phyloP scores from a whole-genome alignment of 1,140 invertebrate species.

The Platyura marginata region DNA sequence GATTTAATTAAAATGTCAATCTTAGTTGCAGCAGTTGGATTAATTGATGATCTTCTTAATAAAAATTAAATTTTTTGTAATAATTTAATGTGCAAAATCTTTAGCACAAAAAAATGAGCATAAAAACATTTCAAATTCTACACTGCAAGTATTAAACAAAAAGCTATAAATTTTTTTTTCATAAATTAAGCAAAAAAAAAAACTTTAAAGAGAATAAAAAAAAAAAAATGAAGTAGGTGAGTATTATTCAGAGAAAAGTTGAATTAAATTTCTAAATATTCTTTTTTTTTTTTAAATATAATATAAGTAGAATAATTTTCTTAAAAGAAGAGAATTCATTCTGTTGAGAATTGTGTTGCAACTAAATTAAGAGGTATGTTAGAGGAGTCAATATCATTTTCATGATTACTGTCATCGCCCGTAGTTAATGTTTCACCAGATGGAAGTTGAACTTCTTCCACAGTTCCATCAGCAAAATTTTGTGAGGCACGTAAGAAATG shows the following conservation, averaged over 20 bases:
- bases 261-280: not conserved
- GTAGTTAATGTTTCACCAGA: not conserved
- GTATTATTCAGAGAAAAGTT: not conserved
- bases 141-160: no score
- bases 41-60: no score
- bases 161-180: no score
- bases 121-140: no score
- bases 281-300: not conserved
- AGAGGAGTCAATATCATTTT: slow-evolving; percentile 4
- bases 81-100: no score
- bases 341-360: slow-evolving; percentile 1
- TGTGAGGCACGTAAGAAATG: slow-evolving; percentile 6
- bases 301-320: not conserved
- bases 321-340: not conserved
- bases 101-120: no score
- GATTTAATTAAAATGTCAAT: no score
- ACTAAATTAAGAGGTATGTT: slow-evolving; percentile 6
- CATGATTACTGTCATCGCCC: slow-evolving; percentile 1
- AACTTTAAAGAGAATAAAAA: no score
- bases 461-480: not conserved
- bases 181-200: no score
- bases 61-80: no score
- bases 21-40: no score
- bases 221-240: no score
- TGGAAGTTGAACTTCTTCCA: not conserved